These are phyloP conservation scores for Campoplex capitator DNA, from an alignment of 2,888 invertebrate genomes.

Conservation along the genomic window DNA sequence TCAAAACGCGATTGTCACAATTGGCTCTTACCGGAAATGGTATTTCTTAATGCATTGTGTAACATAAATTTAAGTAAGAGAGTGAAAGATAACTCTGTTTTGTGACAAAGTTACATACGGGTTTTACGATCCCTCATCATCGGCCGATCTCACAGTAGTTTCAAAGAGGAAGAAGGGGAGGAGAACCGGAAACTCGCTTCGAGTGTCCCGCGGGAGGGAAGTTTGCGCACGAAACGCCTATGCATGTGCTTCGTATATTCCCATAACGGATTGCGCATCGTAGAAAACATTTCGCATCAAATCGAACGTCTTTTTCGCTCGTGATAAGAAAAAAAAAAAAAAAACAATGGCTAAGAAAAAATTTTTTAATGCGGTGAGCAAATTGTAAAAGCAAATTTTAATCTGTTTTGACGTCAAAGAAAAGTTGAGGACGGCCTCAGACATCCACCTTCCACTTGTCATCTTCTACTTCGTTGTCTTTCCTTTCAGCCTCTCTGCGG, in stretches of 20 bases:
- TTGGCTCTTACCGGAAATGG: conserved; percentile 18
- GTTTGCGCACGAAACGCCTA: conserved; percentile 14
- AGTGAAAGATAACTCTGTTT: neutral
- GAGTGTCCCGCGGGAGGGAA: conserved; percentile 61
- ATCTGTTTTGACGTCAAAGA: conserved; percentile 8
- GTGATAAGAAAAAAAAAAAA: neutral
- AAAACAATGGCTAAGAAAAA: neutral
- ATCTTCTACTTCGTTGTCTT: conserved; percentile 22
- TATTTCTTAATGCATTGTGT: conserved; percentile 3
- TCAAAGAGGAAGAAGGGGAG: conserved; percentile 48
- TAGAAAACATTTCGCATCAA: neutral
- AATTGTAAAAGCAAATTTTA: conserved; percentile 1
- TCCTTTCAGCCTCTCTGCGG: conserved; percentile 22
- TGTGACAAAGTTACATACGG: conserved; percentile 21
- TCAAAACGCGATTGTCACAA: conserved; percentile 12
- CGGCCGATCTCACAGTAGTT: conserved; percentile 15
- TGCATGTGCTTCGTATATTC: conserved; percentile 34
- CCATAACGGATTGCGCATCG: conserved; percentile 16
- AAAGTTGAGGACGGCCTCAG: neutral
- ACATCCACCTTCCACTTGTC: conserved; percentile 39
- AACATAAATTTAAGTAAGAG: conserved; percentile 5
- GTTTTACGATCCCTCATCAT: conserved; percentile 33
- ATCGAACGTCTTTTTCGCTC: neutral
- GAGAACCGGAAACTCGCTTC: conserved; percentile 63
- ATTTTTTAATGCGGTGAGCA: neutral